Evolutionary conservation across 2,113 vertebrate genomes (phyloP), one percentile per base, ranked within the genome.

Genomic region (Nettapus auritus): DNA sequence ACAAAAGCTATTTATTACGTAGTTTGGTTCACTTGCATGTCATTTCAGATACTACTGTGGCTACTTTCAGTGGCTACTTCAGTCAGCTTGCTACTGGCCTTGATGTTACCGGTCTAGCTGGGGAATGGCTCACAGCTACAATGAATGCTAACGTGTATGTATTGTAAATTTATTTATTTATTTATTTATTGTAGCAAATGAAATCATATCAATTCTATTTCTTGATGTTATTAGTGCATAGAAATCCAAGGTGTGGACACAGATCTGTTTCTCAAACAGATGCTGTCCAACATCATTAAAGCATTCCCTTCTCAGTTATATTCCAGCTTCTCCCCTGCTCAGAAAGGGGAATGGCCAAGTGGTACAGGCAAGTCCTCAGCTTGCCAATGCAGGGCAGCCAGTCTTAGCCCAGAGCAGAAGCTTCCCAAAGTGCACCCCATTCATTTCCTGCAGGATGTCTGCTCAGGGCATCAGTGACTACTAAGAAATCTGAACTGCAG

Each of bases 31-130:
- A 53, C 25, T 84, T 79, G 52, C 80, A 9, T 77, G 12, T 88
- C 6, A 60, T 87, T 50, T 55, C 86, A 98, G 97, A 96, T 50
- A 50, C 48, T 50, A 50, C 22, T 50, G 48, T 50, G 48, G 48
- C 48, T 50, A 23, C 22, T 50, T 50, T 50, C 21, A 50, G 48
- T 68, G 29, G 71, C 15, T 98, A 97, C 87, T 98, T 98, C 53
- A 98, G 93, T 76, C 96, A 98, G 83, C 93, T 98, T 52, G 98
- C 97, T 26, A 95, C 96, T 78, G 96, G 97, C 46, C 96, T 98
- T 91, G 97, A 98, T 75, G 75, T 98, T 60, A 78, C 97, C 85
- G 96, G 93, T 63, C 31, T 98, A 14, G 90, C 95, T 52, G 97
- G 96, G 9, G 96, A 99, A 91, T 98, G 97, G 97, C 48, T 98